Base-by-base conservation (phyloP, 1,140 invertebrate species). In the Lepidurus packardi region DNA sequence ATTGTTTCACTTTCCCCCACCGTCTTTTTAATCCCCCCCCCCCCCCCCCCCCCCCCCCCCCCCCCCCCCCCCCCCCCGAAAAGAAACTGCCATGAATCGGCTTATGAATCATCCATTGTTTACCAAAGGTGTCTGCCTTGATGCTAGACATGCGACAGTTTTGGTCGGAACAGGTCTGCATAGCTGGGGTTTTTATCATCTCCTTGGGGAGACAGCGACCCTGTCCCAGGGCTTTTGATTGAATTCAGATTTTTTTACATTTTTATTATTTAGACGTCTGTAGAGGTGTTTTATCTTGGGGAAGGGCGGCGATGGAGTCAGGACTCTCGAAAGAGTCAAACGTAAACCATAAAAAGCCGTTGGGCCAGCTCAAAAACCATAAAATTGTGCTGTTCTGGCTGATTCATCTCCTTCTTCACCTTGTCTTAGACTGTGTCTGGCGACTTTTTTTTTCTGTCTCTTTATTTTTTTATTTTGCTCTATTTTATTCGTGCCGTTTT, bases 381-480 rank as follows among this genome's bases (percentile, higher is more conserved):
- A 65, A 65, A 65, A 65, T 65, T 65, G 4, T 5, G 16, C 53
- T 65, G 53, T 21, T 65, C 53, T 21, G 8, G 53, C n/a, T 65
- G 53, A 65, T 65, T 65, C 53, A 65, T 65, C 53, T 65, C 53
- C 53, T 65, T 65, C 53, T 65, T 65, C 53, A 65, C 53, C 53
- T 65, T 65, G 53, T 65, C 53, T 65, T 21, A 43, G 25, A 41
- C 24, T 78, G 21, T 21, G 77, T 41, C 25, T 41, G 24, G 73
- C 0, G 21, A 13, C 42, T 78, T 78, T 41, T 73, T 76, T 77
- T 1, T 53, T 44, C 4, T 6, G 7, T 24, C 43, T 42, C 9
- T 24, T 65, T 8, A 76, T n/a, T 75, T 78, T 76, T 76, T 25
- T 5, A 5, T 79, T 79, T 45, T 43, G 45, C 76, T 42, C 24